Base-by-base conservation (phyloP, 2,113 vertebrate genomes). In the Sebastes schlegelii region DNA sequence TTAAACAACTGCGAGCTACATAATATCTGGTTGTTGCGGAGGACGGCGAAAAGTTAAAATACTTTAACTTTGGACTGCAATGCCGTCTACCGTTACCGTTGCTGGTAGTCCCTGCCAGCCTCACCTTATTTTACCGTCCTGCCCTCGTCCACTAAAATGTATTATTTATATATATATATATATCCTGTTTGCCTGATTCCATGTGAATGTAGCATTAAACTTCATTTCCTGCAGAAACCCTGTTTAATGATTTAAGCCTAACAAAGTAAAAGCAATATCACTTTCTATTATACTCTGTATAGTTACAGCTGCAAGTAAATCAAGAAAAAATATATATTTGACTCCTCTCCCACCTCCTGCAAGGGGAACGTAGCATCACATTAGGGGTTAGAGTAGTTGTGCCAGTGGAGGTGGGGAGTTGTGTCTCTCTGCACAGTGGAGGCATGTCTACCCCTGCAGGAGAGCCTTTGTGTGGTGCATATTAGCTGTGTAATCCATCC, bases 401-500 rank as follows among this genome's bases (percentile, higher is more conserved):
- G 69, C 66, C 65, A 65, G 69, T 77, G 75, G 74, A 66, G 78
- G 52, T 68, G 23, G 48, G 49, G 51, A 76, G 79, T 48, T n/a
- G 52, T 68, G 43, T 79, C 60, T 82, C 34, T 63, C 46, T 16
- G 72, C 71, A 46, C 75, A 66, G 61, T 23, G 62, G 63, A 77
- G 58, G 40, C 63, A 64, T 74, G 66, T 87, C 76, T 61, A 26
- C 74, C 84, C 54, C 74, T 79, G 77, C 83, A 82, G 84, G 82
- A 82, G 65, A 77, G 42, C 54, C 46, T 78, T 54, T 77, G 46
- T 86, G 45, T 64, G 67, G 65, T 61, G 48, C 75, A 65, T 65
- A 73, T 87, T 57, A 86, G 74, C 60, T 23, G 75, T 89, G 65
- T 65, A 26, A 73, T 87, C 82, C 85, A 88, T 88, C 76, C 76